Conservation (phyloP, 2,797 vertebrate species). For the Mormyrops boulengeri region DNA sequence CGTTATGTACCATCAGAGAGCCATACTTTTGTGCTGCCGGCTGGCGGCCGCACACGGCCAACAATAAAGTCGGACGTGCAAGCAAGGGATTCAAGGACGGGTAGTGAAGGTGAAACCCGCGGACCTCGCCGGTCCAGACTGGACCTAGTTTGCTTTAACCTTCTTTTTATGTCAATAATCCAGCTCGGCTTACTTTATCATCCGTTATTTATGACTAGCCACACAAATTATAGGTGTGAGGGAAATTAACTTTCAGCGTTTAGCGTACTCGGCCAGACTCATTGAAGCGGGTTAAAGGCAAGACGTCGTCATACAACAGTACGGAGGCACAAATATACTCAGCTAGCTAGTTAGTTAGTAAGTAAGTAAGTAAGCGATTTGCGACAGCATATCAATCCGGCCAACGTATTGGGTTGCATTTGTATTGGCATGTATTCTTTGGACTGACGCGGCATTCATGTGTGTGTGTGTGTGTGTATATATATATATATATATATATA, state of each 20-base stretch:
- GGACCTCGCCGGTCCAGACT: neutral
- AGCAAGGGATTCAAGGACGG: conserved; percentile 24
- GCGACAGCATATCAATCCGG: neutral
- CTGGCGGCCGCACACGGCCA: neutral
- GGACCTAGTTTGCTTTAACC: neutral
- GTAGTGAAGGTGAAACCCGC: conserved; percentile 23
- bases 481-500: neutral
- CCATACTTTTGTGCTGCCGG: neutral
- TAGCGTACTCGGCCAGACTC: neutral
- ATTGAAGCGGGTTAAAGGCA: neutral
- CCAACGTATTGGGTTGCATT: neutral
- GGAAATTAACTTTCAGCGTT: neutral
- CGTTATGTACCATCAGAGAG: neutral
- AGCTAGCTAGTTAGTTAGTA: neutral
- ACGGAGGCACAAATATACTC: neutral
- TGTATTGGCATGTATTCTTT: neutral
- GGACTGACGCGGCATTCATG: neutral
- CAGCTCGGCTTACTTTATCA: neutral
- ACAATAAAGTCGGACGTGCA: neutral
- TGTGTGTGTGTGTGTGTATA: neutral
- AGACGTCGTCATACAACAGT: neutral
- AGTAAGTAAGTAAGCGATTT: neutral
- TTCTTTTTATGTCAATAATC: neutral
- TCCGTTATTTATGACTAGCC: neutral
- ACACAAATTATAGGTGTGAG: neutral